Conservation (phyloP, 1,140 invertebrate species). For the Drosophila murphyi region DNA sequence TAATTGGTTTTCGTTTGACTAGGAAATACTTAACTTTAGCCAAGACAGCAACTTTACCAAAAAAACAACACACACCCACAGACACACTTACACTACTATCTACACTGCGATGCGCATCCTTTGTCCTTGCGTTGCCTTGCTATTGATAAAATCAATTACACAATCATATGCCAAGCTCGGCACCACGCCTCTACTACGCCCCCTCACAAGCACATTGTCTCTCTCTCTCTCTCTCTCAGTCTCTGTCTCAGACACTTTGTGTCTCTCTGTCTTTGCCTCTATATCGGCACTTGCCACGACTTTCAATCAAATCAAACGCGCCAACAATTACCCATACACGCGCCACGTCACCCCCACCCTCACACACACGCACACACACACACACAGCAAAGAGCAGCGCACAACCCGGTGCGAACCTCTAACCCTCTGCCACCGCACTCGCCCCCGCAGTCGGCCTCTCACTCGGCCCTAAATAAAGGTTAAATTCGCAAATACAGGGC, state of each 20-base stretch:
- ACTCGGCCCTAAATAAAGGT: slow-evolving; percentile 66
- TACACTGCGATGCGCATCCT: neutral
- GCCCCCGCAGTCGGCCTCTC: slow-evolving; percentile 21
- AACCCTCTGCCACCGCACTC: neutral
- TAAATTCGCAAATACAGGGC: slow-evolving; percentile 51
- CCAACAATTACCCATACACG: slow-evolving; percentile 74
- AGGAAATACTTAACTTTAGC: slow-evolving; percentile 51
- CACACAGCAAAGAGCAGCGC: neutral
- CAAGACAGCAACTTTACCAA: slow-evolving; percentile 44
- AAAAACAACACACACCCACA: neutral
- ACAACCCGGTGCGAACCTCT: neutral
- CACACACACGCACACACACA: slow-evolving; percentile 33
- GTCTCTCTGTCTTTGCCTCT: slow-evolving; percentile 13
- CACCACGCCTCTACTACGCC: slow-evolving; percentile 43
- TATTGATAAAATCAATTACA: slow-evolving; percentile 81
- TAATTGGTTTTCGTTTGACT: slow-evolving; percentile 63
- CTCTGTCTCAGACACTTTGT: neutral
- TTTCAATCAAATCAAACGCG: slow-evolving; percentile 76
- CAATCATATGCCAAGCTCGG: slow-evolving; percentile 71
- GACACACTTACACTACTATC: neutral
- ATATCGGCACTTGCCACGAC: slow-evolving; percentile 54
- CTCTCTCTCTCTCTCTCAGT: neutral
- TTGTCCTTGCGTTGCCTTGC: slow-evolving; percentile 29
- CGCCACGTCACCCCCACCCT: slow-evolving; percentile 26
- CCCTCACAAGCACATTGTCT: neutral